Evolutionary conservation across 2,797 vertebrate genomes (phyloP), one percentile per base, ranked within the genome.

Genomic region (Schizopygopsis malacanthus): DNA sequence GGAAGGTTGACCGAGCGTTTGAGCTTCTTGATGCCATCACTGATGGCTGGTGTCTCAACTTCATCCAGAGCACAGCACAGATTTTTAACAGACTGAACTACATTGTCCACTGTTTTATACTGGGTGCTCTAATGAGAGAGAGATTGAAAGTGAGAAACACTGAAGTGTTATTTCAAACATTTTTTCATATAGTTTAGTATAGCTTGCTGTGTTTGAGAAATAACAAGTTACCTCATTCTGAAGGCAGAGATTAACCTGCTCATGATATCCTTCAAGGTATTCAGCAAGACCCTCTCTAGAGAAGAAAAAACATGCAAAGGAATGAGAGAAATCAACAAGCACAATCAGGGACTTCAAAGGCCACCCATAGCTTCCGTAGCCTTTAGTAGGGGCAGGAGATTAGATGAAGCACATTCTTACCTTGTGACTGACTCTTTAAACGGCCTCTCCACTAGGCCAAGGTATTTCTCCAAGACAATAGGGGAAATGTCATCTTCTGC

Each of bases 61-160:
- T 97, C 96, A 82, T 97, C 97, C 92, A 98, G 91, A n/a, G 96
- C 94, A 83, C 93, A 96, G 92, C 98, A 99, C 65, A 99, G 93
- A 93, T 96, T 98, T 94, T 97, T 98, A 91, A 98, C 96, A 12
- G 95, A 95, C 94, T 97, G 97, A 90, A 97, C 96, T 88, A 98
- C 90, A 41, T 95, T 95, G 65, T 99, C 98, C 89, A 97, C 94
- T 0, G 95, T 94, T 94, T 97, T 97, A 87, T 97, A 97, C 90
- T 96, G 97, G 84, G 95, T 97, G 87, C 95, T 95, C 95, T 96
- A 87, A 9, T 28, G 4, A 61, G 28, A 78, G 6, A 85, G 4
- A 79, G 25, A 80, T 4, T n/a, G 9, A 61, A 61, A 61, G 59
- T 61, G n/a, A 41, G 13, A 86, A 33, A 45, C 0, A 10, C 28